Conservation (phyloP, 2,113 vertebrate species). For the Alethe diademata region DNA sequence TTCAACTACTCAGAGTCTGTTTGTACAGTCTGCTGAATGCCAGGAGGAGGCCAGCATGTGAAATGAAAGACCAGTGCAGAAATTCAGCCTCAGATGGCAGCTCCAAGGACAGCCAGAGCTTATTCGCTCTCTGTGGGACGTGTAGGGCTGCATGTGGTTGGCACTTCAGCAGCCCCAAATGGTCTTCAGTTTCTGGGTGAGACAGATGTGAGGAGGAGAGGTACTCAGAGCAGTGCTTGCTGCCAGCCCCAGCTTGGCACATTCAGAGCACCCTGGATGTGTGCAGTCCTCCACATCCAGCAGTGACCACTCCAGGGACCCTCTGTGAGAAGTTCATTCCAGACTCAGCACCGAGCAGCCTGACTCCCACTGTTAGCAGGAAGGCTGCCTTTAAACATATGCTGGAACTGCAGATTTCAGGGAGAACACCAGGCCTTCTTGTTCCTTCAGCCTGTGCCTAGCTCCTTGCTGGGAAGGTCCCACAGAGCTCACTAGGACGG, state of each 20-base stretch:
- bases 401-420: not conserved
- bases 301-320: fast-evolving
- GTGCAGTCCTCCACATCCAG: not conserved
- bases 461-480: not conserved
- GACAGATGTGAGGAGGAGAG: not conserved
- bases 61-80: not conserved
- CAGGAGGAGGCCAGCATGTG: fast-evolving
- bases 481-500: not conserved
- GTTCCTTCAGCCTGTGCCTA: not conserved
- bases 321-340: not conserved
- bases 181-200: not conserved
- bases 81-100: not conserved
- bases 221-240: not conserved
- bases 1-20: not conserved
- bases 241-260: not conserved
- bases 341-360: not conserved
- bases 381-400: not conserved
- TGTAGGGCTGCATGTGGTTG: not conserved
- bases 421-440: not conserved
- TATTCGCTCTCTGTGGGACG: fast-evolving
- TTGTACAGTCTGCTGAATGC: not conserved
- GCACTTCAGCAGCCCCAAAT: not conserved
- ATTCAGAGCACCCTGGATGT: not conserved
- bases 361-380: fast-evolving
- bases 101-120: not conserved